phyloP scores from a whole-genome alignment of 2,888 invertebrate genomes.

The Tipula helvola region DNA sequence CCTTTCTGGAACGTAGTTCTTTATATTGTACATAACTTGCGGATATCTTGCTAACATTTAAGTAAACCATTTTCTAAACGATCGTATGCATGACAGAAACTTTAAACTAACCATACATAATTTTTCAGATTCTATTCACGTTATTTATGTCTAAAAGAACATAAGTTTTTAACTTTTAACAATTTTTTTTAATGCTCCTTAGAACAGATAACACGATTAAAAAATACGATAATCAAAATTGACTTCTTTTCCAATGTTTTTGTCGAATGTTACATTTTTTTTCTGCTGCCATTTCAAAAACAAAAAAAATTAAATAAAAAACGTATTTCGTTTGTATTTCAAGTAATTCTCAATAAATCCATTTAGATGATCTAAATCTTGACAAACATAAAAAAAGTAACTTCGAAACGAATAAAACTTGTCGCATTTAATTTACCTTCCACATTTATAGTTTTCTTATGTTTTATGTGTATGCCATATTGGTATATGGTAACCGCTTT shows the following conservation, averaged over 20 bases:
- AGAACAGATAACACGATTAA: not conserved
- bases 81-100: too few species aligned
- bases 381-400: not conserved
- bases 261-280: not conserved
- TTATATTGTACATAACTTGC: too few species aligned
- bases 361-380: not conserved
- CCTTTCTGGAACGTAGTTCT: too few species aligned
- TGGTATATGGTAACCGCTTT: not conserved
- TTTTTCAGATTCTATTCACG: too few species aligned
- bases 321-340: not conserved
- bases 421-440: not conserved
- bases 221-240: not conserved
- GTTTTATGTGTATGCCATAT: not conserved
- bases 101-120: too few species aligned
- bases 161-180: not conserved
- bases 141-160: not conserved
- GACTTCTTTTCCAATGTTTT: not conserved
- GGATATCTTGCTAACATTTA: too few species aligned
- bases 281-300: not conserved
- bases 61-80: too few species aligned
- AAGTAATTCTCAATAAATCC: not conserved
- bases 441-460: not conserved
- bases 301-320: not conserved
- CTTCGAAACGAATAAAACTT: not conserved
- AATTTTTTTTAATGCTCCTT: not conserved